Percentiles rank a stretch among this genome's conserved stretches.
phyloP scores from a whole-genome alignment of 2,797 vertebrate genomes.

The Novumbra hubbsi region DNA sequence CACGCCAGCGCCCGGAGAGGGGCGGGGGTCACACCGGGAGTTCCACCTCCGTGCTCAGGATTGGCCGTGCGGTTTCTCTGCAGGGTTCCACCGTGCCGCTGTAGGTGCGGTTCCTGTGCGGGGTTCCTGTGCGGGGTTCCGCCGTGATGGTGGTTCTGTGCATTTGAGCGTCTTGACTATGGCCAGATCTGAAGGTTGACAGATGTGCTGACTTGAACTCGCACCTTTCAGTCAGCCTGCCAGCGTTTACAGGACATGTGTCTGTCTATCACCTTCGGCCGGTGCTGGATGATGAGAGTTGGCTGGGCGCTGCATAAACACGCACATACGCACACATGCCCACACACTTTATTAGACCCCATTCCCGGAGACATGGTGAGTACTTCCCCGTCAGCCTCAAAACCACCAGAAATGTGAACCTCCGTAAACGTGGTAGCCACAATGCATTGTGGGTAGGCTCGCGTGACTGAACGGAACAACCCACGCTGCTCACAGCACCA shows the following conservation, averaged over 20 bases:
- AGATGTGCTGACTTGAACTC: slow-evolving; percentile 36
- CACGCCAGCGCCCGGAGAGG: slow-evolving; percentile 1
- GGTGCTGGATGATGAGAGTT: slow-evolving; percentile 55
- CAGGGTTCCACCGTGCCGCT: slow-evolving; percentile 9
- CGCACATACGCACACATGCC: slow-evolving; percentile 43
- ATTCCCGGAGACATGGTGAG: not conserved
- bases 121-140: no score
- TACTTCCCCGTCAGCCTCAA: not conserved
- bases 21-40: no score
- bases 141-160: not conserved
- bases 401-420: not conserved
- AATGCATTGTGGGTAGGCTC: no score
- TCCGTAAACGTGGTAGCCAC: slow-evolving; percentile 18
- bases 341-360: not conserved
- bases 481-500: slow-evolving; percentile 44
- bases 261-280: slow-evolving; percentile 59
- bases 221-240: not conserved
- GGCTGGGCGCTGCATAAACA: slow-evolving; percentile 54
- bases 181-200: not conserved
- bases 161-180: slow-evolving; percentile 37
- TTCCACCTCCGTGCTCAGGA: not conserved
- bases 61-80: not conserved
- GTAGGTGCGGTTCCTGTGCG: not conserved
- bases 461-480: not conserved
- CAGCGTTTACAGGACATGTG: slow-evolving; percentile 59